Evolutionary conservation across 2,113 vertebrate genomes (phyloP), one percentile per base, ranked within the genome.

Genomic region (Osmerus eperlanus): DNA sequence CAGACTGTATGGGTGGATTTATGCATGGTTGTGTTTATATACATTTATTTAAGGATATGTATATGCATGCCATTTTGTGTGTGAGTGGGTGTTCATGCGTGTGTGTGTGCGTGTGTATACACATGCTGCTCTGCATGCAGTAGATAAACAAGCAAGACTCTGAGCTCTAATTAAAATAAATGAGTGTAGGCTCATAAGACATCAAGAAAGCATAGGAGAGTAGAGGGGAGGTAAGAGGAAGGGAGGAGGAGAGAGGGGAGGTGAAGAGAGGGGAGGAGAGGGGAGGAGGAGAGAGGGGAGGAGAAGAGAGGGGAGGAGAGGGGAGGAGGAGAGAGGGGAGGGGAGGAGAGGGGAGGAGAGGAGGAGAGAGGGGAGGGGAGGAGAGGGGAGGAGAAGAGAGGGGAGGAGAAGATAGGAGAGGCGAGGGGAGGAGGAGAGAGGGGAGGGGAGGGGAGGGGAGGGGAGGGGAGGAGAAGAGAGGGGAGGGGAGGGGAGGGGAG

Each of bases 111-210:
- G 25, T 23, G 47, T 62, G 41, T 66, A 56, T 12, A 18, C 6
- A 62, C 67, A 69, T 64, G 70, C 71, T 47, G 65, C 63, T 59
- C 66, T 68, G 69, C 62, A 67, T 67, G 56, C 67, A 75, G 58
- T 3, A 25, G 54, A 32, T 77, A 84, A 80, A 77, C 65, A 79
- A 76, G 61, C 72, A 3, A 36, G 74, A 79, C 77, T 72, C 29
- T 68, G 56, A 77, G 80, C 68, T 70, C 67, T 83, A 73, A 82
- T 81, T 76, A 82, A 84, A 82, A 73, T 53, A 68, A 63, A 78
- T 78, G 62, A 23, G 75, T 54, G 25, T 36, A 23, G 2, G 25
- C 77, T 77, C 78, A 78, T 86, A 86, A 79, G 78, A 68, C 67
- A 80, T 63, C 3, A 54, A 72, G 73, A 69, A 79, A 78, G 82